Evolutionary conservation across 2,888 invertebrate genomes (phyloP), one percentile per base, ranked within the genome.

Genomic region (Ommatoiulus sabulosus): DNA sequence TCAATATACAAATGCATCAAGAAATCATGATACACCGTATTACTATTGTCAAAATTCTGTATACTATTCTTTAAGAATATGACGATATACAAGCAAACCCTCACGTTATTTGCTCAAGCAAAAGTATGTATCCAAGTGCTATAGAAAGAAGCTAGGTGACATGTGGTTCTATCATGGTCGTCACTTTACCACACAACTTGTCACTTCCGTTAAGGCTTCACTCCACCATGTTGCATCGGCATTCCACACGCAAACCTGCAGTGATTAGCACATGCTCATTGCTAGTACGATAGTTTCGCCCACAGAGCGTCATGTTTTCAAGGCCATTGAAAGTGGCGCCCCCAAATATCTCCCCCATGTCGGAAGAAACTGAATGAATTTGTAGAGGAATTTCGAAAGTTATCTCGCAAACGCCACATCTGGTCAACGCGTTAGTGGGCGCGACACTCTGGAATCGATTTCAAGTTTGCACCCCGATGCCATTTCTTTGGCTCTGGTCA

Each of bases 361-460:
- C 72, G 20, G 24, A 72, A 10, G 24, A 72, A 8, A 6, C 72
- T 72, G 72, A 72, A 72, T 72, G 72, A 72, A 72, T 72, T 72
- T 72, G 7, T 8, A 24, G 6, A 72, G 72, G 24, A 72, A 72
- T 17, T 20, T 72, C 0, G 24, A 72, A 72, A 72, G 72, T 72
- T 72, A 72, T 72, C 72, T 72, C 24, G 10, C 72, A 7, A 72
- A 20, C 5, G 72, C 72, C 72, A 72, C 72, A 72, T 72, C 72
- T 72, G 72, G 72, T 72, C 24, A 24, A 24, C 72, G 10, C 20
- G 72, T 72, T 72, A 72, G 72, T 72, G 72, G 72, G 72, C 72
- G 72, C 72, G 72, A 72, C 72, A 72, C 7, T 72, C 20, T 72
- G 72, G 72, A 72, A 72, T 72, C 6, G 72, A 72, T 72, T 72